These are phyloP conservation scores for Drosophila sulfurigaster DNA, from an alignment of 1,140 invertebrate species.

Conservation along the genomic window DNA sequence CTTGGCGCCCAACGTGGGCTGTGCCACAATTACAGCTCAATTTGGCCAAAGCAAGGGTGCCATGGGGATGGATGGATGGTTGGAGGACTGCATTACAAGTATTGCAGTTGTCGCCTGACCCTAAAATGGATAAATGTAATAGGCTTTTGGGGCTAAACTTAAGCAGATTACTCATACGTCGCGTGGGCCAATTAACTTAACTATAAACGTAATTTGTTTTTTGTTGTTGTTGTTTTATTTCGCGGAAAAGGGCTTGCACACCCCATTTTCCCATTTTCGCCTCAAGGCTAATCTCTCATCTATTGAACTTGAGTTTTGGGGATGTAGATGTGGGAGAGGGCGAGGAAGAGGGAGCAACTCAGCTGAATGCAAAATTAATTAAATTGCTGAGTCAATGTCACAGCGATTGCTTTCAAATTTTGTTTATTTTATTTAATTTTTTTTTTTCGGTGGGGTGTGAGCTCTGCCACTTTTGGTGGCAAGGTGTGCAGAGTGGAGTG, in stretches of 20 bases:
- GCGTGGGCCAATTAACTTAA: conserved; percentile 63
- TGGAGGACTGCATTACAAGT: conserved; percentile 1
- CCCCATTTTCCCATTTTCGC: background rate
- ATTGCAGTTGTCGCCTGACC: conserved; percentile 44
- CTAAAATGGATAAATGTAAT: conserved; percentile 51
- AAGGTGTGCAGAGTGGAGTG: background rate
- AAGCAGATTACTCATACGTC: conserved; percentile 74
- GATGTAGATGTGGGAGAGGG: background rate
- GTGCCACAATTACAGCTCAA: background rate
- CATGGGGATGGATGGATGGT: background rate
- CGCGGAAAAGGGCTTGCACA: background rate
- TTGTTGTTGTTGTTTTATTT: too few species aligned
- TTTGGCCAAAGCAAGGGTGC: too few species aligned
- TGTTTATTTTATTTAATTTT: too few species aligned
- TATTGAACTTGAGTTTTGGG: conserved; percentile 34
- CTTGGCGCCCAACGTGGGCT: conserved; percentile 5
- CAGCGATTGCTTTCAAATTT: background rate
- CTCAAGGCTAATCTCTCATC: conserved; percentile 34
- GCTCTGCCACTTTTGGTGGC: conserved; percentile 3
- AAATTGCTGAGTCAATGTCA: conserved; percentile 29
- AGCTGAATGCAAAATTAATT: conserved; percentile 53
- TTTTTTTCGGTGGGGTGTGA: conserved; percentile 1
- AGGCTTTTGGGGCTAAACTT: conserved; percentile 35
- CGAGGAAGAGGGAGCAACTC: background rate
- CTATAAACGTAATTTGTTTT: conserved; percentile 46